Base-by-base conservation (phyloP, 1,140 invertebrate species). In the Rhagoletis pomonella region DNA sequence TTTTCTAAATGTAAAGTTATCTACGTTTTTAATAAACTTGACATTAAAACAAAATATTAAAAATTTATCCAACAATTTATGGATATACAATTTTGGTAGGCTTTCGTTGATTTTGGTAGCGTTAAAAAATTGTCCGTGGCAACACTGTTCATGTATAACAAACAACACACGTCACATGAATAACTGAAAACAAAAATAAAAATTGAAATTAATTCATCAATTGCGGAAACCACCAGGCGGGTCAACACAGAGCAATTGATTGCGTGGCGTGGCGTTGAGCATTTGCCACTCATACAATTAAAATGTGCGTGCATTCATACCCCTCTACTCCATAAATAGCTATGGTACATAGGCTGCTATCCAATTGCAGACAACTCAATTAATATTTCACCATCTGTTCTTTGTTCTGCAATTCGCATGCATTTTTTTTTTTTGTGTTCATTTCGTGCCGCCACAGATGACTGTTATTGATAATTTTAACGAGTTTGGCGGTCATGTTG, bases 291-390 rank as follows among this genome's bases (percentile, higher is more conserved):
- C 17, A 39, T 14, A 67, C 6, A 67, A 4, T 29, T 10, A n/a
- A 17, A 10, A 62, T 17, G 60, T 4, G n/a, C 62, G 62, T 19
- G 3, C 39, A 14, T 65, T 7, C 19, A 4, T 12, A 17, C 9
- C 67, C 12, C 44, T 73, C 44, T 42, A 44, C 44, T 12, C 67
- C 67, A 47, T 17, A 81, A 58, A 81, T 81, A 29, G 29, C 29
- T 29, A 81, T 50, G 69, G 14, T 73, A 73, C 12, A 29, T 44
- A 39, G 29, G 29, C 29, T 81, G 50, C 47, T 6, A 81, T 55
- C n/a, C 73, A 14, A 55, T 81, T 55, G 17, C 73, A 81, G 73
- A 81, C 73, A 81, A 81, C 55, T 81, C 73, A 81, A 81, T 81
- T 81, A 81, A 81, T 81, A 9, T 12, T 50, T 42, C 6, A 73